Conservation (phyloP, 2,113 vertebrate genomes). For the human (Homo sapiens) region GRCh38 chr22:23073501-23074000, state of each 20-base stretch:
- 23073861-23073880: background rate
- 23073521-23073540: background rate
- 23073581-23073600: background rate
- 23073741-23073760: background rate
- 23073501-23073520: background rate
- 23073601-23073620: background rate
- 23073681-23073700: background rate
- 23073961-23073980: background rate
- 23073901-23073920: background rate
- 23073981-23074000: too few relatives aligned
- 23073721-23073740: background rate
- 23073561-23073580: background rate
- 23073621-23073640: background rate
- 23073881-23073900: rapidly evolving
- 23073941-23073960: background rate
- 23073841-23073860: background rate
- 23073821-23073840: background rate
- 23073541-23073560: background rate
- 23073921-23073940: too few relatives aligned
- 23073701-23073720: rapidly evolving
- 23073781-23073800: background rate
- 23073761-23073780: background rate
- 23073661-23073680: background rate
- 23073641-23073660: background rate
- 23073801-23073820: background rate